Evolutionary conservation across 2,888 invertebrate species (phyloP).

Genomic region (Troides oblongomaculatus): DNA sequence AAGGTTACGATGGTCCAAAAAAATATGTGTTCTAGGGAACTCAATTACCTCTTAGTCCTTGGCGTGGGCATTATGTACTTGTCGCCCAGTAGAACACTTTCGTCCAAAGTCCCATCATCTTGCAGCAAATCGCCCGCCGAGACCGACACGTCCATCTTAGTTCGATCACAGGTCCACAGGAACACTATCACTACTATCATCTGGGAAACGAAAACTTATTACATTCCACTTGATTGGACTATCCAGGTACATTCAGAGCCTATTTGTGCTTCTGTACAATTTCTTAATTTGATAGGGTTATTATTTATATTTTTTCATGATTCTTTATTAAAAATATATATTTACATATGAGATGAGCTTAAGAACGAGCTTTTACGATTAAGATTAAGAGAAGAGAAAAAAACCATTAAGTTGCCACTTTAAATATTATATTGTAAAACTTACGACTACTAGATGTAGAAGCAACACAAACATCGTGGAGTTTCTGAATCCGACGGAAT

Average conservation of each 20-base stretch:
- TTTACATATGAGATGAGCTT: too few species aligned
- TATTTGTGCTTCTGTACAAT: neutral
- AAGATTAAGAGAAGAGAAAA: too few species aligned
- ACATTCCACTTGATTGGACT: neutral
- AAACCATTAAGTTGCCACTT: too few species aligned
- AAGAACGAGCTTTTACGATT: too few species aligned
- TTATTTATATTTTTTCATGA: too few species aligned
- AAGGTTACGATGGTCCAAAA: too few species aligned
- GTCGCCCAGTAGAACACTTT: slow-evolving; percentile 71
- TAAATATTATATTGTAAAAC: slow-evolving; percentile 39
- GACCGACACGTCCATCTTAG: slow-evolving; percentile 71
- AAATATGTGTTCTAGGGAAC: neutral
- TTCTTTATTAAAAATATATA: too few species aligned
- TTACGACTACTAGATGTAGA: slow-evolving; percentile 84
- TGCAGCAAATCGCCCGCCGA: slow-evolving; percentile 74
- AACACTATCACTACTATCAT: slow-evolving; percentile 67
- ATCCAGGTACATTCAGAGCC: neutral
- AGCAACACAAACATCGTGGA: slow-evolving; percentile 86
- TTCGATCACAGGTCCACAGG: slow-evolving; percentile 61
- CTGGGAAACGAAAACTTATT: slow-evolving; percentile 39
- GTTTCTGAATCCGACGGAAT: slow-evolving; percentile 85
- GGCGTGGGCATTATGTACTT: slow-evolving; percentile 53
- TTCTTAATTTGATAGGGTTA: too few species aligned
- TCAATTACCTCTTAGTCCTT: slow-evolving; percentile 58
- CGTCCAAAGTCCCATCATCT: slow-evolving; percentile 73